phyloP scores from a whole-genome alignment of 2,888 invertebrate genomes.

The Drosophila birchii region DNA sequence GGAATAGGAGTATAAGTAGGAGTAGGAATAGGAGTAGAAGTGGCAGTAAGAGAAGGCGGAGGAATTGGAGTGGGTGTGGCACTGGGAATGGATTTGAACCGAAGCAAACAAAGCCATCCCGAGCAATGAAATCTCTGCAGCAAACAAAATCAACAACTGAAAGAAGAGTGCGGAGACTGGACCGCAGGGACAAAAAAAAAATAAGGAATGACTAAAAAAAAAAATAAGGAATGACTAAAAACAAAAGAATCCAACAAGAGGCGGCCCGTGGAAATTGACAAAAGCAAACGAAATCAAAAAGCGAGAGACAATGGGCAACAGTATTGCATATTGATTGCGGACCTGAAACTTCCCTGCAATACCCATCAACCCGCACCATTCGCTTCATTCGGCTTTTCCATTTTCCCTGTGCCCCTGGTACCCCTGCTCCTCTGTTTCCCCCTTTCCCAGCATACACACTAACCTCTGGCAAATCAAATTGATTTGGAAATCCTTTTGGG shows the following conservation, averaged over 20 bases:
- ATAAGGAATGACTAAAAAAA: background rate
- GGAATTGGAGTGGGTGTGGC: background rate
- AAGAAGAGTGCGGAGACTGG: conserved; percentile 3
- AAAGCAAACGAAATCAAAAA: conserved; percentile 72
- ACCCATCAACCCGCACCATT: conserved; percentile 1
- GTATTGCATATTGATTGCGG: conserved; percentile 55
- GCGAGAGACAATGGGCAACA: conserved; percentile 62
- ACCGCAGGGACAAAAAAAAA: conserved; percentile 7
- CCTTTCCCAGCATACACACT: background rate
- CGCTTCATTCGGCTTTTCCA: conserved; percentile 3
- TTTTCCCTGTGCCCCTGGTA: conserved; percentile 6
- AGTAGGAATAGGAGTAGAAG: too few species aligned
- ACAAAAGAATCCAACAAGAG: conserved; percentile 17
- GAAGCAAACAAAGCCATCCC: conserved; percentile 57
- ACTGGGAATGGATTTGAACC: background rate
- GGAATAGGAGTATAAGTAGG: background rate
- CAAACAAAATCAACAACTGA: conserved; percentile 55
- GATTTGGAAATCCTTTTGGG: conserved; percentile 70
- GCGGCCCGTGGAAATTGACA: conserved; percentile 69
- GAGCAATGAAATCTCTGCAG: conserved; percentile 63
- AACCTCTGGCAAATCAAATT: conserved; percentile 68
- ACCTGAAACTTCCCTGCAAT: conserved; percentile 30
- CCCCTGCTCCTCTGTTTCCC: background rate
- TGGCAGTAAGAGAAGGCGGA: background rate
- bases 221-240: background rate